These are phyloP conservation scores for Octomys mimax DNA, from an alignment of 2,797 vertebrate species.

Conservation along the genomic window DNA sequence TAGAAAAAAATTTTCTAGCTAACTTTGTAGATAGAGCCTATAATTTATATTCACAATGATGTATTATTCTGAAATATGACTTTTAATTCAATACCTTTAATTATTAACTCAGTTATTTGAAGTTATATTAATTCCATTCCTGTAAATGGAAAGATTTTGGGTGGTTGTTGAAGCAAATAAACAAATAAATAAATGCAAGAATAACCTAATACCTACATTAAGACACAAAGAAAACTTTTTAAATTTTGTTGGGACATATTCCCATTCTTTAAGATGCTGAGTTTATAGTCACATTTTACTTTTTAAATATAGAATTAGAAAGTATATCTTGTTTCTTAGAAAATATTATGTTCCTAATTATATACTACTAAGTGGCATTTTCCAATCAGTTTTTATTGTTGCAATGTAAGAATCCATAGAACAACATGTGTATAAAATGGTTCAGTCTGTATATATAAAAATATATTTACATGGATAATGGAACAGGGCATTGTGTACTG, in stretches of 20 bases:
- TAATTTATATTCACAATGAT: background rate
- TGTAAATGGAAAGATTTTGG: background rate
- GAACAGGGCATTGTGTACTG: background rate
- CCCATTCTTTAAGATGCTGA: background rate
- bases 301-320: background rate
- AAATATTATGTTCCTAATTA: background rate
- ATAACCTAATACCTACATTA: slow-evolving; percentile 17
- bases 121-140: background rate
- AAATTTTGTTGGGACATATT: background rate
- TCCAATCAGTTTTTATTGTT: background rate
- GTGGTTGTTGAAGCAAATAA: background rate
- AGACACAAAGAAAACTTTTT: background rate
- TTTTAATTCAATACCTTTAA: background rate
- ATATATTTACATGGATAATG: background rate
- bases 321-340: background rate
- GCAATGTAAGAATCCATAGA: background rate
- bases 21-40: background rate
- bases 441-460: background rate
- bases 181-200: background rate
- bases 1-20: background rate
- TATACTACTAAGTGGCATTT: background rate
- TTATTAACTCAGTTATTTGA: background rate
- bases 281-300: background rate
- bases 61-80: background rate
- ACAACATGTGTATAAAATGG: background rate